phyloP scores from a whole-genome alignment of 2,888 invertebrate genomes.

The Drosophila neonasuta region DNA sequence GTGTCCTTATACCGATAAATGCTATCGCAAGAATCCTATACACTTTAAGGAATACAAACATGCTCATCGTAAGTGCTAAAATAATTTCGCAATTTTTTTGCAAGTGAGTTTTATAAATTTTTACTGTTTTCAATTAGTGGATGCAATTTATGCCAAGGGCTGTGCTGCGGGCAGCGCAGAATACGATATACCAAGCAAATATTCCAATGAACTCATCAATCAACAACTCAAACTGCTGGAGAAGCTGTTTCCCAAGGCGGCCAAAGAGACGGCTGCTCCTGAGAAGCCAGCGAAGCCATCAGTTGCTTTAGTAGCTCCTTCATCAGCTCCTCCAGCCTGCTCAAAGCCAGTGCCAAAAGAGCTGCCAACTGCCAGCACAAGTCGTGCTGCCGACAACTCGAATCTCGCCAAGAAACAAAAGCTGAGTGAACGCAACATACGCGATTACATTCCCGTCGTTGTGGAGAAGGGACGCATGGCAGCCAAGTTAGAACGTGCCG shows the following conservation, averaged over 20 bases:
- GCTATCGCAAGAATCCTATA: conserved; percentile 92
- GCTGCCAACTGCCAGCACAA: conserved; percentile 34
- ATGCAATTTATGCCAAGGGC: conserved; percentile 84
- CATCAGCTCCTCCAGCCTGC: conserved; percentile 1
- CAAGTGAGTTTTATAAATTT: neutral
- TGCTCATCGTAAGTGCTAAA: conserved; percentile 85
- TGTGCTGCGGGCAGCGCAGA: conserved; percentile 80
- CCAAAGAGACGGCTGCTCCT: neutral
- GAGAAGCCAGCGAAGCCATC: neutral
- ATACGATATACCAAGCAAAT: conserved; percentile 84
- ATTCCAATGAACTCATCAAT: conserved; percentile 83
- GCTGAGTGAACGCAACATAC: conserved; percentile 76
- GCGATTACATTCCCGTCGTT: conserved; percentile 84
- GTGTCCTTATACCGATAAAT: conserved; percentile 90
- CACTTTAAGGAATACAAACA: conserved; percentile 92
- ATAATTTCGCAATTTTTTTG: neutral
- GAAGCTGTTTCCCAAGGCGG: conserved; percentile 68
- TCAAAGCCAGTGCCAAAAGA: conserved; percentile 1
- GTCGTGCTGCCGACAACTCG: conserved; percentile 50
- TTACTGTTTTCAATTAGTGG: conserved; percentile 83
- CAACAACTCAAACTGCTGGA: conserved; percentile 85
- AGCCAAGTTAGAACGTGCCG: conserved; percentile 85
- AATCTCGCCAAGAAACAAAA: conserved; percentile 79
- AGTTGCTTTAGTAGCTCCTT: no score
- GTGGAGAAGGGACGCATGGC: conserved; percentile 86